Evolutionary conservation across 2,797 vertebrate species (phyloP), one percentile per base, ranked within the genome.

Genomic region (Poecilia velifera): DNA sequence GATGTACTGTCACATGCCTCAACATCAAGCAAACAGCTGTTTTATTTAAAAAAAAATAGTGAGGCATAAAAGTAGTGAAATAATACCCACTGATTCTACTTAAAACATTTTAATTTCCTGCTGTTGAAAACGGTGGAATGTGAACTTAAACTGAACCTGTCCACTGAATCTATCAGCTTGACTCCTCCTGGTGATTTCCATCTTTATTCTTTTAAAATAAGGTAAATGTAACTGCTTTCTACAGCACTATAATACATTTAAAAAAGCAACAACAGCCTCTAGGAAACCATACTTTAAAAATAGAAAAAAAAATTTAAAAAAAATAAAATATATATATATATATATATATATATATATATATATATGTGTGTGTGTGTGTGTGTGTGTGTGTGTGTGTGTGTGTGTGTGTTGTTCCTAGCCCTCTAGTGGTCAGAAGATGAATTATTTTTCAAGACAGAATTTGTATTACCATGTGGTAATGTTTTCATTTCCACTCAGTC

Each of bases 401-500:
- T 34, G 34, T 34, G 34, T 34, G 34, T 34, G 34, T 0, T 34
- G 34, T 34, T 25, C 36, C 2, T 8, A 14, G 31, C 51, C 16
- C 16, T 70, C 36, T 45, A 39, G 18, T 47, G 68, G 22, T 71
- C 41, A 71, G 4, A 45, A 45, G 41, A n/a, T 25, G 12, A 45
- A 71, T 45, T 45, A 4, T 47, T 47, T 75, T 72, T 78, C n/a
- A 5, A 22, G 20, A 31, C 36, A 49, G 39, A 41, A 64, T 73
- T 46, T 49, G 72, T 14, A 22, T 36, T 70, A 10, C 45, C 46
- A 7, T 46, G 43, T 7, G 20, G 28, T 59, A 51, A 31, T 59
- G 31, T 45, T 47, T 70, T 20, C 16, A 0, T 83, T 83, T 70
- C 71, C 59, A 79, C 57, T 73, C 55, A 49, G 73, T 57, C 20